These are phyloP conservation scores for Alosa sapidissima DNA, from an alignment of 2,797 vertebrate genomes.

Conservation along the genomic window DNA sequence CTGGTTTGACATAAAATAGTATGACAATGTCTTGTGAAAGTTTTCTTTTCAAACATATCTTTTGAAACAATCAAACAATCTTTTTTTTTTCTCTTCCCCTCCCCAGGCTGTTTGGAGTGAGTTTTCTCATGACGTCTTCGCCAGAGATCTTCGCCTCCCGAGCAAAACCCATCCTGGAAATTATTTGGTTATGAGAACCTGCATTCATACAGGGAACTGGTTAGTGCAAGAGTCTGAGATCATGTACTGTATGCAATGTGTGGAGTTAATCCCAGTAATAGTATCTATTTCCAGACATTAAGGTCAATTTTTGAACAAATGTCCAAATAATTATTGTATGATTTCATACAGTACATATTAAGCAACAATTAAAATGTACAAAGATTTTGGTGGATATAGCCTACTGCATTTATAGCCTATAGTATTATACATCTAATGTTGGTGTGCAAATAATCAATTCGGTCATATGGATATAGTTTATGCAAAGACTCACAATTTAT, in stretches of 20 bases:
- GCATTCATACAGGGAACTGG: constrained; percentile 63
- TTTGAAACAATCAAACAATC: not conserved
- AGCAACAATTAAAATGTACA: no score
- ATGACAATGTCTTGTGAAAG: constrained; percentile 21
- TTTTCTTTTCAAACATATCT: not conserved
- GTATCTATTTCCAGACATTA: not conserved
- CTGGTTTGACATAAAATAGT: constrained; percentile 8
- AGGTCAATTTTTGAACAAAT: not conserved
- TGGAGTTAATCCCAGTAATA: not conserved
- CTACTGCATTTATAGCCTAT: no score
- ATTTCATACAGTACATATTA: not conserved
- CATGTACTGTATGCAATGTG: not conserved
- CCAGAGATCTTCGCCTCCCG: constrained; percentile 24
- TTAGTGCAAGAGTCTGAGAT: constrained; percentile 39
- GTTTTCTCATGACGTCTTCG: not conserved
- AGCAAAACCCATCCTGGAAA: constrained; percentile 57
- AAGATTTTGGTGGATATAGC: no score
- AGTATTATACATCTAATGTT: no score
- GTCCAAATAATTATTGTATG: not conserved
- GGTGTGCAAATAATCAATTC: no score
- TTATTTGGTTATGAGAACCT: constrained; percentile 76
- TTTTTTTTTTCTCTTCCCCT: constrained; percentile 27
- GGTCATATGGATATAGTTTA: no score
- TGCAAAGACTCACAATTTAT: no score
- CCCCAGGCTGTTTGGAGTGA: constrained; percentile 52